These are phyloP conservation scores for Augochlora pura DNA, from an alignment of 1,140 invertebrate genomes.

Conservation along the genomic window DNA sequence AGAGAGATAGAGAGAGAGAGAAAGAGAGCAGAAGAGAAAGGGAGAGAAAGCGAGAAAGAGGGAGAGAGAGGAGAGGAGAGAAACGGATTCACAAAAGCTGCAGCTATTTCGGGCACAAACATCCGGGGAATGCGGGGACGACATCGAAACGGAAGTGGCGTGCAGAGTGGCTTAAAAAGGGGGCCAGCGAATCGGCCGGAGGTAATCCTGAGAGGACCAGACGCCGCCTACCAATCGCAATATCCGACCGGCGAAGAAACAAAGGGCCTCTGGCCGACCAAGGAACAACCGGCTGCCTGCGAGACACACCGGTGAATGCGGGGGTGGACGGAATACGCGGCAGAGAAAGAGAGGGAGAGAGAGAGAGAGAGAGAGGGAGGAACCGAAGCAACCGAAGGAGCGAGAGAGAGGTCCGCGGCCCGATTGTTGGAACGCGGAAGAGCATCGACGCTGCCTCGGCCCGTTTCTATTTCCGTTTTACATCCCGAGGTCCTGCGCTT, in stretches of 20 bases:
- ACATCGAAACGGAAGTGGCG: slow-evolving; percentile 42
- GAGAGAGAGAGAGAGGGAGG: neutral
- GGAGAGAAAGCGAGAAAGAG: neutral
- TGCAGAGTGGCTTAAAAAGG: slow-evolving; percentile 35
- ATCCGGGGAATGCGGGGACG: slow-evolving; percentile 27
- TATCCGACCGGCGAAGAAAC: slow-evolving; percentile 59
- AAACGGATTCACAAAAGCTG: slow-evolving; percentile 40
- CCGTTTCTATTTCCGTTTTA: slow-evolving; percentile 72
- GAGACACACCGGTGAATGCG: too few species aligned
- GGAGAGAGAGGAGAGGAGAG: neutral
- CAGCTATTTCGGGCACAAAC: slow-evolving; percentile 48
- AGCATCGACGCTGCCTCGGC: slow-evolving; percentile 36
- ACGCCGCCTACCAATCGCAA: slow-evolving; percentile 41
- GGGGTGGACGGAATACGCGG: slow-evolving; percentile 9
- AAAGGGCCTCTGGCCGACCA: slow-evolving; percentile 57
- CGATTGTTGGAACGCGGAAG: slow-evolving; percentile 75
- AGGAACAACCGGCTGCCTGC: too few species aligned
- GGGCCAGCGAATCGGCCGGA: slow-evolving; percentile 17
- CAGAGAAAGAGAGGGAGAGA: neutral
- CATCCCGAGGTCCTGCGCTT: slow-evolving; percentile 32
- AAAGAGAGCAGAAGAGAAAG: neutral
- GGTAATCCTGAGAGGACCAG: slow-evolving; percentile 34
- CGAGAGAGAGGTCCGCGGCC: neutral
- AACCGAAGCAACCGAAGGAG: neutral
- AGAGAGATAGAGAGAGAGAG: neutral